phyloP scores from a whole-genome alignment of 2,888 invertebrate genomes.

The Parnassius orleans region DNA sequence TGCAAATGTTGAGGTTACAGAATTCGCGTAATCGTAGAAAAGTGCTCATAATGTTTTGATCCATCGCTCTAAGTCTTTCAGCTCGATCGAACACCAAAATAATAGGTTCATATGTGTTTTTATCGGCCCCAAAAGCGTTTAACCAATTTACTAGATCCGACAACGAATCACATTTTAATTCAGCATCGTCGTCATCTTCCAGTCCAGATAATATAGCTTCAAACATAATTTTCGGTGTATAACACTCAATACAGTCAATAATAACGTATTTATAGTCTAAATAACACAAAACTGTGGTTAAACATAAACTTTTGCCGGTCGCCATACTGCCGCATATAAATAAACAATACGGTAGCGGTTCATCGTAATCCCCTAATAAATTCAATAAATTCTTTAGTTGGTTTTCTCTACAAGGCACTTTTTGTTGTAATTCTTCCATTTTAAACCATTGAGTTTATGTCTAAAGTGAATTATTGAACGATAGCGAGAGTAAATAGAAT shows the following conservation, averaged over 20 bases:
- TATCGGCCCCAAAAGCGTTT: conserved; percentile 48
- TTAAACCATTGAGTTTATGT: conserved; percentile 32
- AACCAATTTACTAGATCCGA: conserved; percentile 83
- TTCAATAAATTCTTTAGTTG: conserved; percentile 72
- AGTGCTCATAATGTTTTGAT: conserved; percentile 85
- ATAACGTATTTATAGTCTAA: conserved; percentile 82
- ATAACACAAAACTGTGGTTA: conserved; percentile 81
- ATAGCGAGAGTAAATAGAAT: no score
- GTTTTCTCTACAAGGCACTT: conserved; percentile 74
- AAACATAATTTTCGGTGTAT: conserved; percentile 86
- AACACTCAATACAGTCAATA: conserved; percentile 92
- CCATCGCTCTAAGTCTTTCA: conserved; percentile 88
- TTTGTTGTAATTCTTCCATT: conserved; percentile 76
- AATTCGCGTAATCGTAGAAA: conserved; percentile 88
- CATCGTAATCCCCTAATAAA: conserved; percentile 78
- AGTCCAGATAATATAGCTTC: conserved; percentile 87
- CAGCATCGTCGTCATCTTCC: conserved; percentile 52
- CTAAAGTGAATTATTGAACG: no score
- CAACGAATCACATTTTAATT: conserved; percentile 84
- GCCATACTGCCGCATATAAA: conserved; percentile 92
- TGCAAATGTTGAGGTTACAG: conserved; percentile 85
- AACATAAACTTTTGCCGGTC: conserved; percentile 90
- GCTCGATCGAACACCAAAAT: conserved; percentile 90
- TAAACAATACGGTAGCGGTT: conserved; percentile 84
- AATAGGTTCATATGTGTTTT: conserved; percentile 64